Percentiles rank a stretch among this genome's conserved stretches.
These are phyloP conservation scores for Egretta garzetta DNA, from an alignment of 2,113 vertebrate genomes.

Conservation along the genomic window DNA sequence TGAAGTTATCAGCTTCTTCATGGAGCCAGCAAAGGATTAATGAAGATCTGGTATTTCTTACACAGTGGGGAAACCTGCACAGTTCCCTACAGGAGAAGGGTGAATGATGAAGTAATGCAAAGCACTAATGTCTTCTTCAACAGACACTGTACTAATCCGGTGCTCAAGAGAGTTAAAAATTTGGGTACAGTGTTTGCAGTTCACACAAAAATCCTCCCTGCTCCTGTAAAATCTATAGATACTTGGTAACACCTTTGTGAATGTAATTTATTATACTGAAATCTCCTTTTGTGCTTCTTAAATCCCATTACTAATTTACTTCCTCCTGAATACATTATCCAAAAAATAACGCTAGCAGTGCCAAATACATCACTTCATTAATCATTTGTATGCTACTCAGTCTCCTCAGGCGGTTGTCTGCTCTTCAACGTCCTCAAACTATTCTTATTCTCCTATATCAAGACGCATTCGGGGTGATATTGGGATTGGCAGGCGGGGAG, in stretches of 20 bases:
- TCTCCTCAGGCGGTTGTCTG: neutral
- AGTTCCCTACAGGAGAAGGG: neutral
- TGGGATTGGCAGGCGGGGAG: neutral
- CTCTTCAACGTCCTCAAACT: neutral
- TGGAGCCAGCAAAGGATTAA: neutral
- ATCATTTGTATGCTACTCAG: neutral
- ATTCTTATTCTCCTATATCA: neutral
- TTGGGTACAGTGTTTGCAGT: neutral
- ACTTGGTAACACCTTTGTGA: neutral
- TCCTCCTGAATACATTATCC: neutral
- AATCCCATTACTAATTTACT: slow-evolving; percentile 14
- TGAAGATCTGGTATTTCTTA: neutral
- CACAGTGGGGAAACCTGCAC: neutral
- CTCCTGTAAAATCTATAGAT: neutral
- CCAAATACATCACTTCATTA: neutral
- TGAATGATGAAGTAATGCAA: neutral
- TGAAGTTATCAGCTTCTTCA: neutral
- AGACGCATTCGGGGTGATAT: neutral
- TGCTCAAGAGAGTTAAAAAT: neutral
- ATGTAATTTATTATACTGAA: neutral
- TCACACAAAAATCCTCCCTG: neutral
- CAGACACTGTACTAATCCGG: neutral
- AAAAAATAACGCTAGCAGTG: neutral
- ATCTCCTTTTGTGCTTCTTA: neutral
- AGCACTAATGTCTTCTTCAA: neutral